These are phyloP conservation scores for Carposina sasakii DNA, from an alignment of 1,140 invertebrate species.

Conservation along the genomic window DNA sequence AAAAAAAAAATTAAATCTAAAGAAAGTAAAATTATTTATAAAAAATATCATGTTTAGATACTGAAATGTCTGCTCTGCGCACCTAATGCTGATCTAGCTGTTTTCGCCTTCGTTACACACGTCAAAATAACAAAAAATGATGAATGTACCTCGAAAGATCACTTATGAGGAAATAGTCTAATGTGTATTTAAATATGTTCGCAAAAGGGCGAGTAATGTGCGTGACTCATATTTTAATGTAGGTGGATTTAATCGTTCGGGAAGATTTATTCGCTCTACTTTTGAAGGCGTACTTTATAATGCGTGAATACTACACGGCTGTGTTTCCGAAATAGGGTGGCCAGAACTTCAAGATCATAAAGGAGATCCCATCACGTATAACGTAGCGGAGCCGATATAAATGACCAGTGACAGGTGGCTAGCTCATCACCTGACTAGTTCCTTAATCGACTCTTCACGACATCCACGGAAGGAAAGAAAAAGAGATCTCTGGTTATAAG, in stretches of 20 bases:
- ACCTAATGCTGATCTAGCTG: constrained; percentile 47
- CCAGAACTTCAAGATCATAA: too few relatives aligned
- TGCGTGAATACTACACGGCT: constrained; percentile 61
- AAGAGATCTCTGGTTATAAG: too few relatives aligned
- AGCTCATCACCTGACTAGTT: too few relatives aligned
- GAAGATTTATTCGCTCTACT: constrained; percentile 43
- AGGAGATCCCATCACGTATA: too few relatives aligned
- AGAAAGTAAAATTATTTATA: too few relatives aligned
- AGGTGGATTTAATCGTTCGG: constrained; percentile 40
- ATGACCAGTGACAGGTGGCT: too few relatives aligned
- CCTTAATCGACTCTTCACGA: too few relatives aligned
- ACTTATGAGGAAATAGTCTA: constrained; percentile 48
- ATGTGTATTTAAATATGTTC: constrained; percentile 53
- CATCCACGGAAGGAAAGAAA: too few relatives aligned
- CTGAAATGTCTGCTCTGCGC: not conserved
- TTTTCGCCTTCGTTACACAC: constrained; percentile 64
- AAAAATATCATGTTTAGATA: too few relatives aligned
- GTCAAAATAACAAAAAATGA: constrained; percentile 63
- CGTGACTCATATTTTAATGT: constrained; percentile 38
- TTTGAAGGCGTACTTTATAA: constrained; percentile 44
- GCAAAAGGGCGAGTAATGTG: constrained; percentile 39
- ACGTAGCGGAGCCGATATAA: too few relatives aligned
- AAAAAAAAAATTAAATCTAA: too few relatives aligned
- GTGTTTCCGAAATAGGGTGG: too few relatives aligned
- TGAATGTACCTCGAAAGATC: constrained; percentile 26